phyloP scores from a whole-genome alignment of 92 coral and sea anemone species.

The Desmophyllum pertusum region DNA sequence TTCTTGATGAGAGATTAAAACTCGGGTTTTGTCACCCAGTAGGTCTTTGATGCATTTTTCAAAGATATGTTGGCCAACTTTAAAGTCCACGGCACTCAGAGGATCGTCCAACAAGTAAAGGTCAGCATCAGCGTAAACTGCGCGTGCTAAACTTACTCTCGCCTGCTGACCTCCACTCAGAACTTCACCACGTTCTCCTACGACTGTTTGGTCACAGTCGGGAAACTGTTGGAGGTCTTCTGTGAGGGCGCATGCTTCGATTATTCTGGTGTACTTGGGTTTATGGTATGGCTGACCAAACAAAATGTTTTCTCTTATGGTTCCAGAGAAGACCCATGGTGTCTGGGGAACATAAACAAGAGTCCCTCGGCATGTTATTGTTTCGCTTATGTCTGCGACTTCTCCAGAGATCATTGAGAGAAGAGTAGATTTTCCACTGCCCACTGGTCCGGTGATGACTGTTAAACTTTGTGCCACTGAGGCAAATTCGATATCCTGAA shows the following conservation, averaged over 20 bases:
- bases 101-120: constrained; percentile 8
- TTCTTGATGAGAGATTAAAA: neutral
- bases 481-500: neutral
- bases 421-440: constrained; percentile 15
- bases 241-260: constrained; percentile 13
- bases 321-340: constrained; percentile 21
- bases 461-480: neutral
- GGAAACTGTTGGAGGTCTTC: constrained; percentile 12
- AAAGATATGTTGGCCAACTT: constrained; percentile 3
- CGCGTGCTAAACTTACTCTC: constrained; percentile 13
- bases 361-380: constrained; percentile 10
- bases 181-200: constrained; percentile 6
- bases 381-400: neutral
- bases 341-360: neutral
- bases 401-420: constrained; percentile 10
- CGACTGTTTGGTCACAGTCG: constrained; percentile 2
- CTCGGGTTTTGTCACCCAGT: neutral
- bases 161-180: constrained; percentile 23
- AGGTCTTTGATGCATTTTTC: constrained; percentile 1
- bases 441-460: constrained; percentile 8
- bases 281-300: constrained; percentile 19
- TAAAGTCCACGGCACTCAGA: constrained; percentile 17
- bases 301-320: constrained; percentile 24
- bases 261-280: neutral
- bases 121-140: constrained; percentile 28